Evolutionary conservation across 1,140 invertebrate species (phyloP), one percentile per base, ranked within the genome.

Genomic region (Eupeodes corollae): DNA sequence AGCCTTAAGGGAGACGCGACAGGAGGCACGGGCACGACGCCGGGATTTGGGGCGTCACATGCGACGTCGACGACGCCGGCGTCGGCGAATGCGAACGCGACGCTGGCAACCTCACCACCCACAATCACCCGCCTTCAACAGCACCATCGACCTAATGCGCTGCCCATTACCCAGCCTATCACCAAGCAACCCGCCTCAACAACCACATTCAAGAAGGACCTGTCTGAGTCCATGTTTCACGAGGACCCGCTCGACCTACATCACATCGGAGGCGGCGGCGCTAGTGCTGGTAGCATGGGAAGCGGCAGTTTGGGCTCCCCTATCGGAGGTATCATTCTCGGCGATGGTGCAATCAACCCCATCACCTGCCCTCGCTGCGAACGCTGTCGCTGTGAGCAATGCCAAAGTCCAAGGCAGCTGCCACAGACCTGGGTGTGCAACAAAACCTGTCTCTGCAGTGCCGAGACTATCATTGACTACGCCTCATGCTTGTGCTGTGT

Each of bases 401-500:
- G 91, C 71, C 80, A 86, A 42, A 79, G 82, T 57, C 87, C 88
- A 9, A 76, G 86, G 16, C 79, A 85, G 35, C 72, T 94, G 58
- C 91, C 91, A 15, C 82, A 82, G 54, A 77, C 79, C 42, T 95
- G 91, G 91, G 75, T 92, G 50, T 91, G 90, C 73, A 79, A 85
- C 69, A 78, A 87, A 63, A 80, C 82, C 67, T 91, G 86, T 69
- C 78, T 88, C 56, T 85, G 88, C 71, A 91, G 87, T 56, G 84
- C 86, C 41, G 84, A 91, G 65, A 80, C 85, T 48, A 77, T 82
- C 53, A 79, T 95, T 50, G 89, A 94, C 71, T 87, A 88, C 66
- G 82, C 83, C 43, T 88, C 88, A 48, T 95, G 91, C 67, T 77
- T 95, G 70, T 95, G 91, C 73, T 93, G 89, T 69, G 89, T 91